These are phyloP conservation scores for Xenus cinereus DNA, from an alignment of 2,113 vertebrate species.

Conservation along the genomic window DNA sequence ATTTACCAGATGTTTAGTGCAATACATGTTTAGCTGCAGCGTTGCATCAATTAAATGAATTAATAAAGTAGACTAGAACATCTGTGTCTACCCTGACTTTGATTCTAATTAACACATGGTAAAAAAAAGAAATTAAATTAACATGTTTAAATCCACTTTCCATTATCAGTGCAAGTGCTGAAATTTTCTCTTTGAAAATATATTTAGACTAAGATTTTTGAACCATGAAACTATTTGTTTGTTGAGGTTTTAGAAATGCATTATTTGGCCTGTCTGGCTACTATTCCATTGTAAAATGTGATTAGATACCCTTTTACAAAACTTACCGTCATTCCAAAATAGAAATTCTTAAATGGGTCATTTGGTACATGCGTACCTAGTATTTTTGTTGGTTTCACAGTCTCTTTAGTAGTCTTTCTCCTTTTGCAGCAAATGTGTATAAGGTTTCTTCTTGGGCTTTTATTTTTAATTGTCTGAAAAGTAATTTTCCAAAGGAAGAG, in stretches of 20 bases:
- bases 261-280: not conserved
- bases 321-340: not conserved
- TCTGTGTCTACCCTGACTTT: not conserved
- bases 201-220: not conserved
- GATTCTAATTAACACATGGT: not conserved
- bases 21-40: not conserved
- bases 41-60: not conserved
- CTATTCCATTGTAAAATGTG: not conserved
- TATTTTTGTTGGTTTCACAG: not conserved
- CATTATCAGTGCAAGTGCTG: not conserved
- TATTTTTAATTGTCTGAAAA: not conserved
- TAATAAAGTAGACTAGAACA: not conserved
- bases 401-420: not conserved
- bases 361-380: not conserved
- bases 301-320: not conserved
- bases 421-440: not conserved
- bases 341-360: not conserved
- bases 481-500: conserved; percentile 9
- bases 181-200: not conserved
- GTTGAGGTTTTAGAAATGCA: not conserved
- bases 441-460: not conserved
- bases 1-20: not conserved
- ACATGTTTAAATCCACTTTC: not conserved
- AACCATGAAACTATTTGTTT: not conserved
- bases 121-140: not conserved